Base-by-base conservation (phyloP, 2,113 vertebrate genomes). In the Otus sunia region DNA sequence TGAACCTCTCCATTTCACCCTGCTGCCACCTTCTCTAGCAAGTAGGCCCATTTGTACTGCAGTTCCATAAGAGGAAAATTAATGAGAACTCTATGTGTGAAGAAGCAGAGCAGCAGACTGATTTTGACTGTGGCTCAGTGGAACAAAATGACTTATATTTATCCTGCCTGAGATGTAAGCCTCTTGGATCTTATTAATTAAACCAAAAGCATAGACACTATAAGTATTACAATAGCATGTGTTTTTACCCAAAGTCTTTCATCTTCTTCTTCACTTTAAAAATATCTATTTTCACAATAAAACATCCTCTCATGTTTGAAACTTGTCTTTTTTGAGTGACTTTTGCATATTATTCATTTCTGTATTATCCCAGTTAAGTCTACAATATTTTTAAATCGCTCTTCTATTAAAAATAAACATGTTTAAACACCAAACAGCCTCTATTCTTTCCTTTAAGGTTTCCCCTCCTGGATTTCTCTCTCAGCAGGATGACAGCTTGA, bases 301-400 rank as follows among this genome's bases (percentile, higher is more conserved):
- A 93, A 94, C 95, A 95, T 64, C 86, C 92, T 96, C 96, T 96
- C 92, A 96, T 96, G 96, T 96, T 95, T 97, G 97, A 96, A 96
- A 96, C 96, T 96, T 97, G 97, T 96, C 96, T 96, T 91, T 96
- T 96, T 97, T 96, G 96, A 96, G 91, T 97, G 97, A 96, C 97
- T 96, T 96, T 96, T 83, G 77, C 92, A 93, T 96, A 89, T 92
- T 94, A 89, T 89, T 96, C 92, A 91, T 73, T 82, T 85, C 92
- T 86, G 89, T 62, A 91, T 96, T 92, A 97, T 95, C 96, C 95
- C 96, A 97, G 96, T 96, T 96, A 96, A 97, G 95, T 96, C 97
- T 96, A 96, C 97, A 96, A 97, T 96, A 96, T 90, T 96, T 97
- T 95, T 91, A 96, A 97, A 96, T 94, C n/a, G 86, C 91, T 96